Percentiles rank a stretch among this genome's conserved stretches.
phyloP scores from a whole-genome alignment of 2,888 invertebrate species.

The Eupithecia centaureata region DNA sequence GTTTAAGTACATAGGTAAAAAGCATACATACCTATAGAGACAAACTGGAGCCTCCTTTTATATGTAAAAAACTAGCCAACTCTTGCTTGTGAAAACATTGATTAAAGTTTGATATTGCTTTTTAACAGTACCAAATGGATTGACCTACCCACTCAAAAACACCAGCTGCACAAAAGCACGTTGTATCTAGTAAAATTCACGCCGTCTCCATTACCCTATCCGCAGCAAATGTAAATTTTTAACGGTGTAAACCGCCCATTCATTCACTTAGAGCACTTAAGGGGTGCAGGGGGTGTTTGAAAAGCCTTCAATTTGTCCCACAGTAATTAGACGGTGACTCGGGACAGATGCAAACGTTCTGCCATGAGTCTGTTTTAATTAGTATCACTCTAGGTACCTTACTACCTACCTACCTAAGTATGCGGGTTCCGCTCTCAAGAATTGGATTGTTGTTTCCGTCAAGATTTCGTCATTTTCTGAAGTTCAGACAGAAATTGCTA shows the following conservation, averaged over 20 bases:
- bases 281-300: conserved; percentile 57
- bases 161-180: conserved; percentile 9
- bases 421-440: neutral
- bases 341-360: conserved; percentile 44
- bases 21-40: no score
- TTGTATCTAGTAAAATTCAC: conserved; percentile 17
- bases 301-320: conserved; percentile 66
- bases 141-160: conserved; percentile 10
- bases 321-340: conserved; percentile 63
- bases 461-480: neutral
- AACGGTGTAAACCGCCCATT: conserved; percentile 42
- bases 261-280: conserved; percentile 49
- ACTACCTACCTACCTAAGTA: no score
- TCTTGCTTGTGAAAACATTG: no score
- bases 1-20: no score
- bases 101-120: neutral
- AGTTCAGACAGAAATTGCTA: conserved; percentile 1
- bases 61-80: no score
- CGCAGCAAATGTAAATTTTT: conserved; percentile 43
- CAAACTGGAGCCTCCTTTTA: no score
- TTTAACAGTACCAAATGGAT: neutral
- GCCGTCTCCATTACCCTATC: conserved; percentile 34
- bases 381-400: conserved; percentile 33
- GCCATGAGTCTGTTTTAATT: conserved; percentile 46
- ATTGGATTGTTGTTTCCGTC: conserved; percentile 9